Evolutionary conservation across 2,113 vertebrate genomes (phyloP), one percentile per base, ranked within the genome.

Genomic region (Oostethus manadensis): DNA sequence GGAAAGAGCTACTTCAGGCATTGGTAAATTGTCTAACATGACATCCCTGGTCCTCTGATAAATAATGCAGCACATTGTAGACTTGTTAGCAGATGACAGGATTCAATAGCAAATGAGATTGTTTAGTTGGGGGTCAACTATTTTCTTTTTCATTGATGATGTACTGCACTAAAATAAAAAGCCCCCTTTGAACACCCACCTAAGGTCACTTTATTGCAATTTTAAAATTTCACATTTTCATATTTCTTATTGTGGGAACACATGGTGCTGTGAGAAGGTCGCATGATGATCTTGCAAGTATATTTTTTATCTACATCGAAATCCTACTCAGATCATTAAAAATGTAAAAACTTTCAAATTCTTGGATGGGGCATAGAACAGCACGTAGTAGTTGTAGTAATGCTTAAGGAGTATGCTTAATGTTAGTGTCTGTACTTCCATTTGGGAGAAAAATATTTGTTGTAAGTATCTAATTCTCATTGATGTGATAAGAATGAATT

Each of bases 131-230:
- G 18, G 35, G 56, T 49, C 50, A 38, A 46, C 11, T 62, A 35
- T 47, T 56, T 65, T 20, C 70, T 50, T 65, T 33, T 3, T 38
- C 14, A 33, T 13, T 46, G 17, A 14, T 47, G 46, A 54, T 10
- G 16, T 64, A 44, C 48, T 64, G 54, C 53, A 70, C 56, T 77
- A 50, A 70, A 82, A 75, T 83, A 59, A 80, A 67, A 64, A 77
- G 50, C 51, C 71, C n/a, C 20, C 47, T 60, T 53, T 11, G 18
- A 62, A 55, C 9, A 21, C 45, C 17, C 53, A 8, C 15, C 6
- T 8, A 66, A 22, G 23, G 17, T 70, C 17, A n/a, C 13, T 4
- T 50, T 56, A 13, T 56, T 44, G 43, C 33, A 18, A 29, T 8
- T 1, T 10, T 22, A 48, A 2, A 29, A 21, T 15, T 50, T 3